Evolutionary conservation across 35 echinoderm and acorn worm genomes (phyloP).

Genomic region (Ophiothrix spiculata): DNA sequence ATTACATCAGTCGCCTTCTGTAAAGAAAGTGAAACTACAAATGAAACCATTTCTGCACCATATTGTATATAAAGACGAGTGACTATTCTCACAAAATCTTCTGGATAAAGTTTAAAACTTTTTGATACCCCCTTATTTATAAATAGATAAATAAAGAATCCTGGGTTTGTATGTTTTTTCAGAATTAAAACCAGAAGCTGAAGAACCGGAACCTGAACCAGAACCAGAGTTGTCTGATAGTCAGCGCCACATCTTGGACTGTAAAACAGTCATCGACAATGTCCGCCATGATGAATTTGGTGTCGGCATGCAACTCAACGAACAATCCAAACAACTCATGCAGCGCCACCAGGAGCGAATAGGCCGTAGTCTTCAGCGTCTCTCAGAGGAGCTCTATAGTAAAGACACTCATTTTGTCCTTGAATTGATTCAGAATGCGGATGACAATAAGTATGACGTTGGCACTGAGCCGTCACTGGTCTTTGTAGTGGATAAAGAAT

Average conservation of each 20-base stretch:
- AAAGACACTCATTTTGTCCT: slow-evolving; percentile 46
- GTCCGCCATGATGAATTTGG: slow-evolving; percentile 44
- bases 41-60: too few species aligned
- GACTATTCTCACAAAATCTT: background rate
- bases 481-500: slow-evolving; percentile 17
- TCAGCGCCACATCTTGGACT: background rate
- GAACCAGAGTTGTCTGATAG: background rate
- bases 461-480: slow-evolving; percentile 4
- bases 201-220: background rate
- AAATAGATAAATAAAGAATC: background rate
- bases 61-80: too few species aligned
- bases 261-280: slow-evolving; percentile 18
- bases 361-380: slow-evolving; percentile 22
- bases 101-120: background rate
- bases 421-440: slow-evolving; percentile 50
- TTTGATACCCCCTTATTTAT: background rate
- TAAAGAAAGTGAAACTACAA: too few species aligned
- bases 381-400: slow-evolving; percentile 51
- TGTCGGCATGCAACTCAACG: slow-evolving; percentile 14
- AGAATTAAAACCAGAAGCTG: background rate
- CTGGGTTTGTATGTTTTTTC: background rate
- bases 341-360: slow-evolving; percentile 12
- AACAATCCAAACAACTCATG: slow-evolving; percentile 14
- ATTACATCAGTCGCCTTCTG: too few species aligned
- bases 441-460: slow-evolving; percentile 43